These are phyloP conservation scores for Erythrocebus patas DNA, from an alignment of 2,113 vertebrate species.

Conservation along the genomic window DNA sequence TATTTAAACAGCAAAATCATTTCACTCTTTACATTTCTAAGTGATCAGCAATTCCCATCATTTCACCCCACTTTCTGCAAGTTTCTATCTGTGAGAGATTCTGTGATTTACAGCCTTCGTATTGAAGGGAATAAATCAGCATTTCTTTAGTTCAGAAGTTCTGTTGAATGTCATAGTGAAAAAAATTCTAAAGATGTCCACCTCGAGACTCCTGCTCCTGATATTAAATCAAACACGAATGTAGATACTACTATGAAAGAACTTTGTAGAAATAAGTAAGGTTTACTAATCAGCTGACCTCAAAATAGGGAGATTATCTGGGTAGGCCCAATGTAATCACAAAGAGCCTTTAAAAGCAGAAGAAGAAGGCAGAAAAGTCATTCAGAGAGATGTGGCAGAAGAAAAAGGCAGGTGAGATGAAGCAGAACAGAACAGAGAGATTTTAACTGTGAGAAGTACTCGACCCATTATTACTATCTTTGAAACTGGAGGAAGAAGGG, in stretches of 20 bases:
- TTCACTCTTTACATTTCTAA: conserved; percentile 20
- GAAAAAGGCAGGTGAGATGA: background rate
- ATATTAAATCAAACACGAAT: background rate
- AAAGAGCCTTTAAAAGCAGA: background rate
- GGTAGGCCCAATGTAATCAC: background rate
- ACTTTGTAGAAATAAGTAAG: background rate
- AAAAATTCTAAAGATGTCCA: background rate
- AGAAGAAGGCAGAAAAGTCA: background rate
- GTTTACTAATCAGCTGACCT: background rate
- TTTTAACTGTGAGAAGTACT: background rate
- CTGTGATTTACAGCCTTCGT: background rate
- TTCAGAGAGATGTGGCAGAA: background rate
- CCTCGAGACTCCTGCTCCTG: background rate
- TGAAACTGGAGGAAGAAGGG: background rate
- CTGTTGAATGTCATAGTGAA: background rate
- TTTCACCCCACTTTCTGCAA: background rate
- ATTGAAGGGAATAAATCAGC: background rate
- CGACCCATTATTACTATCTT: background rate
- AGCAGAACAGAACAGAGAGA: background rate
- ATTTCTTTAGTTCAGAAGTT: background rate
- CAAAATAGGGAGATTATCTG: background rate
- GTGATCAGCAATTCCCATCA: background rate
- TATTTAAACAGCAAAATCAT: conserved; percentile 50
- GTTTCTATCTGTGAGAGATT: background rate
- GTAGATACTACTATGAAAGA: background rate